These are phyloP conservation scores for Solenopsis fugax DNA, from an alignment of 1,140 invertebrate species.

Conservation along the genomic window DNA sequence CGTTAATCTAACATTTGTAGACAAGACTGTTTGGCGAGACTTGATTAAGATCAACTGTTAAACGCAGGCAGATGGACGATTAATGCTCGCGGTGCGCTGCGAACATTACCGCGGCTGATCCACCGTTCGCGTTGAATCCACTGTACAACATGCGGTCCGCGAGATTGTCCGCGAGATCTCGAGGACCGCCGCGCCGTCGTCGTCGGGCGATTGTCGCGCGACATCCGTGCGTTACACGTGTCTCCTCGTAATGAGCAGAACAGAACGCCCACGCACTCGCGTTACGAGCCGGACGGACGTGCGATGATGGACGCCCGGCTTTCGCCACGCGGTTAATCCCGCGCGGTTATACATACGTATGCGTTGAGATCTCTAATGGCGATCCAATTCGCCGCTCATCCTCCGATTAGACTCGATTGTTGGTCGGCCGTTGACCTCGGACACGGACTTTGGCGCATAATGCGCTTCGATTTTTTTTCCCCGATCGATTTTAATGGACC, in stretches of 20 bases:
- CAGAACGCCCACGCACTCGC: conserved; percentile 60
- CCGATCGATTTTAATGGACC: conserved; percentile 51
- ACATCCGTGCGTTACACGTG: conserved; percentile 61
- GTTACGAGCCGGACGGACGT: conserved; percentile 64
- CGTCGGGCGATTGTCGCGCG: conserved; percentile 44
- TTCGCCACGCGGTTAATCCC: conserved; percentile 34
- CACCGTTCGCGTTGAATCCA: background rate
- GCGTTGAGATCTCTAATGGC: conserved; percentile 59
- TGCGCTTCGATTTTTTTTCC: conserved; percentile 56
- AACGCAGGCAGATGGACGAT: background rate
- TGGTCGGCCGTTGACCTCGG: conserved; percentile 71
- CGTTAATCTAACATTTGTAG: conserved; percentile 1
- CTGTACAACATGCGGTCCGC: background rate
- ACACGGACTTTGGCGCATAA: conserved; percentile 46
- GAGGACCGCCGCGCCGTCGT: background rate
- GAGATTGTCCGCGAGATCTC: background rate
- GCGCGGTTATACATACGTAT: conserved; percentile 5
- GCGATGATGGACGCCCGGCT: conserved; percentile 34
- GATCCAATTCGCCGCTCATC: conserved; percentile 74
- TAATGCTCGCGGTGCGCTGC: background rate
- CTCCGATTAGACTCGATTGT: conserved; percentile 66
- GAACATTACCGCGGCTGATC: conserved; percentile 1
- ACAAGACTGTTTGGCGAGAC: background rate
- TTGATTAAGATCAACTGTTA: conserved; percentile 13
- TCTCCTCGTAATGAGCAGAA: conserved; percentile 33